phyloP scores from a whole-genome alignment of 2,113 vertebrate genomes.

The Noturus placidus region DNA sequence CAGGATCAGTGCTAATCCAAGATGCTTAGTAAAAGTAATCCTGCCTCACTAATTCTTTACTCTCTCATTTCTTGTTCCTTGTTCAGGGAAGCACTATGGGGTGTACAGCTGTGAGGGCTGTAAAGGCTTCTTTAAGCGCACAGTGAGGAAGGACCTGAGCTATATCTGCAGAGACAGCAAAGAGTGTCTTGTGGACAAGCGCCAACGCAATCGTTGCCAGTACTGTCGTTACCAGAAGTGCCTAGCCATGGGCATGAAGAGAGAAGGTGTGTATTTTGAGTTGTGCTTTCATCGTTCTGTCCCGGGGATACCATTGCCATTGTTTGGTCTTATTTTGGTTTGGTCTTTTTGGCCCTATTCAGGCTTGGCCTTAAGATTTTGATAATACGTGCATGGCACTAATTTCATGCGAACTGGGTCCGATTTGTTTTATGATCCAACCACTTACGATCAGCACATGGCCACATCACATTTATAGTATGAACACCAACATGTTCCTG shows the following conservation, averaged over 20 bases:
- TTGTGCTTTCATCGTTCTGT: background rate
- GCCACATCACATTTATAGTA: background rate
- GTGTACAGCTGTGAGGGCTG: constrained; percentile 98
- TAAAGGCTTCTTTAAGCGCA: constrained; percentile 97
- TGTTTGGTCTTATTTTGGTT: background rate
- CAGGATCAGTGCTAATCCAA: background rate
- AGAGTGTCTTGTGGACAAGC: constrained; percentile 94
- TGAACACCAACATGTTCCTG: background rate
- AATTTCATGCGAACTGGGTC: background rate
- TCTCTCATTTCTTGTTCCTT: background rate
- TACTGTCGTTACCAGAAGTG: constrained; percentile 99
- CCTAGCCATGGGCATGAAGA: constrained; percentile 95
- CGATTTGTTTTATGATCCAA: background rate
- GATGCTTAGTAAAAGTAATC: background rate
- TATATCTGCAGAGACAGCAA: constrained; percentile 97
- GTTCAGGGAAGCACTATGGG: constrained; percentile 91
- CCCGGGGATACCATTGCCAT: background rate
- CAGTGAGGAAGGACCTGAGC: constrained; percentile 91
- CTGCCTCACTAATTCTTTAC: background rate
- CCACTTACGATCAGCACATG: background rate
- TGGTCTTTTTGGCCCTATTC: background rate
- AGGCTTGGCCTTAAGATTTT: background rate
- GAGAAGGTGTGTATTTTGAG: constrained; percentile 80
- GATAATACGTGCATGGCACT: background rate
- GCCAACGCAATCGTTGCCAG: constrained; percentile 95